A percentile compares a stretch with the other conserved stretches of the same genome.
phyloP scores from a whole-genome alignment of 2,888 invertebrate genomes.

The Strigamia maritima region DNA sequence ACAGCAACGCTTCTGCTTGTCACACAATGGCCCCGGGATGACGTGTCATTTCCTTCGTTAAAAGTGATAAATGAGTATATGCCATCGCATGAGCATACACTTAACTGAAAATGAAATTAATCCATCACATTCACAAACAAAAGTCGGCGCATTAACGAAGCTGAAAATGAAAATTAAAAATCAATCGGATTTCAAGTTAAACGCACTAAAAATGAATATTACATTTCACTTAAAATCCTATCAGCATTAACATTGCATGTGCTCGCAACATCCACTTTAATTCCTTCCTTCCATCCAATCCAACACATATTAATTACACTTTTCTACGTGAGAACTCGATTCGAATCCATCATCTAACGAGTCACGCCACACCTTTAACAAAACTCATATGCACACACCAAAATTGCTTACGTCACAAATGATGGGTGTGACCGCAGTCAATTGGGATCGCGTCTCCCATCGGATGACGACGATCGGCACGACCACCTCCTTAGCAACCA shows the following conservation, averaged over 20 bases:
- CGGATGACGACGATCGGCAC: constrained; percentile 27
- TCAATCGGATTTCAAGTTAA: no score
- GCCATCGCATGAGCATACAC: not conserved
- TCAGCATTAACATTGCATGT: not conserved
- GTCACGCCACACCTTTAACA: constrained; percentile 20
- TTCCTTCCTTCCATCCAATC: not conserved
- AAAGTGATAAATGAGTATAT: not conserved
- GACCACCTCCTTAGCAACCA: not conserved
- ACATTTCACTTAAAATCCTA: not conserved
- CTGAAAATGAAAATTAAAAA: no score
- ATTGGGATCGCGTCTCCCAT: constrained; percentile 28
- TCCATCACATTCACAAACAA: not conserved
- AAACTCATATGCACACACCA: constrained; percentile 22
- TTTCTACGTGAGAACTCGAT: not conserved
- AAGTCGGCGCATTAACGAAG: not conserved
- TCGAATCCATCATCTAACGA: not conserved
- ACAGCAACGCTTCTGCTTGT: not conserved
- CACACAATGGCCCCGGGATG: not conserved
- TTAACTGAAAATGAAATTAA: not conserved
- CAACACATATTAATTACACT: constrained; percentile 3
- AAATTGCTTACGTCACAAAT: constrained; percentile 32
- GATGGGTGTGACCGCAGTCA: constrained; percentile 32
- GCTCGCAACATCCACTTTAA: not conserved
- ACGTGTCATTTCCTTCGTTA: constrained; percentile 19
- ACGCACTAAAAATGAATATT: no score